phyloP scores from a whole-genome alignment of 2,888 invertebrate species.

The Prionchulus punctatus region DNA sequence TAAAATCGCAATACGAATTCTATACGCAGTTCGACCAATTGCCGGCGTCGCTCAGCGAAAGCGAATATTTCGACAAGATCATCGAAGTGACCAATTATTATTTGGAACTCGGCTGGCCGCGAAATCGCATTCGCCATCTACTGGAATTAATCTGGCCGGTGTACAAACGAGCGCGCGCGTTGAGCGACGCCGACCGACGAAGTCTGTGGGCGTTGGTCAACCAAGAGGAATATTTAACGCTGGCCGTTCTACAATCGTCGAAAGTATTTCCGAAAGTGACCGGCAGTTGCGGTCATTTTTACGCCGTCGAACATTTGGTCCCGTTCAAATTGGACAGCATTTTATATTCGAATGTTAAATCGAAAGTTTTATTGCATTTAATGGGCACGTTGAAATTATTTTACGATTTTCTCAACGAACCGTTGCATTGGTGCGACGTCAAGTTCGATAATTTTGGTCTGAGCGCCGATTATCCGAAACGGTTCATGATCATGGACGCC shows the following conservation, averaged over 20 bases:
- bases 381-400: constrained; percentile 33
- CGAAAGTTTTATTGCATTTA: constrained; percentile 32
- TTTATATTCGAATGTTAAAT: constrained; percentile 27
- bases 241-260: constrained; percentile 23
- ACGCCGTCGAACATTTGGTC: constrained; percentile 34
- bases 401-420: constrained; percentile 33
- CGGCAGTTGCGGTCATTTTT: constrained; percentile 38
- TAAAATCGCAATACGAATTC: constrained; percentile 20
- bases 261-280: constrained; percentile 27
- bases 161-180: constrained; percentile 1
- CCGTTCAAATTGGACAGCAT: constrained; percentile 24
- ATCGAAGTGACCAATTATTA: constrained; percentile 25
- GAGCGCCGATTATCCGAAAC: constrained; percentile 14
- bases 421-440: constrained; percentile 39
- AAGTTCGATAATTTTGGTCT: constrained; percentile 36
- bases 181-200: constrained; percentile 21
- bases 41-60: constrained; percentile 1
- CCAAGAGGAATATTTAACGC: constrained; percentile 26
- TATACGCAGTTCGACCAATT: constrained; percentile 20
- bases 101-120: constrained; percentile 24
- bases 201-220: constrained; percentile 26
- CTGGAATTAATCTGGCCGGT: constrained; percentile 25
- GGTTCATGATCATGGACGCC: constrained; percentile 28
- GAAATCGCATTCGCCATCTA: constrained; percentile 21
- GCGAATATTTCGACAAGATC: constrained; percentile 15